Evolutionary conservation across 2,113 vertebrate genomes (phyloP).

Genomic region (Telmatochromis sp.): DNA sequence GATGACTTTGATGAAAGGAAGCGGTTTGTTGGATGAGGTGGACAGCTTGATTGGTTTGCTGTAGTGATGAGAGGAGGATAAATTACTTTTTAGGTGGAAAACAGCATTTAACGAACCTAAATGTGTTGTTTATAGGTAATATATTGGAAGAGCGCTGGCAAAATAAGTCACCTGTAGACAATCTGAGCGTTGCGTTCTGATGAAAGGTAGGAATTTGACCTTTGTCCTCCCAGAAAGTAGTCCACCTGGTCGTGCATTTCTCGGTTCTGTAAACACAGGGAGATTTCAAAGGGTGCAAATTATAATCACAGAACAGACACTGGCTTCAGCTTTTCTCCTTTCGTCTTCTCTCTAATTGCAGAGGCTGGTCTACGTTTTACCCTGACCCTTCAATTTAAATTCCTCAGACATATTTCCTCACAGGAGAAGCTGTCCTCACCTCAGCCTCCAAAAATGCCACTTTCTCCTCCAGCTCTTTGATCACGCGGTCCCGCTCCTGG

Average conservation of each 20-base stretch:
- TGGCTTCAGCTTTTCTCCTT: background rate
- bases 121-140: background rate
- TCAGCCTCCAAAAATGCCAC: slow-evolving; percentile 87
- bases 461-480: slow-evolving; percentile 88
- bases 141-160: background rate
- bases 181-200: slow-evolving; percentile 74
- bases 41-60: slow-evolving; percentile 75
- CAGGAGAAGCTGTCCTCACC: slow-evolving; percentile 59
- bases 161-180: slow-evolving; percentile 74
- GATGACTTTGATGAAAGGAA: slow-evolving; percentile 88
- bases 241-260: slow-evolving; percentile 91
- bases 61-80: background rate
- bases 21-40: slow-evolving; percentile 72
- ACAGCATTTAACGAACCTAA: background rate
- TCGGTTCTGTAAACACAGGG: slow-evolving; percentile 75
- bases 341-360: background rate
- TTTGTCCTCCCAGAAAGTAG: slow-evolving; percentile 79
- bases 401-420: background rate
- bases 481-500: slow-evolving; percentile 81
- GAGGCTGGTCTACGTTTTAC: background rate
- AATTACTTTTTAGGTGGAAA: background rate
- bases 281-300: background rate
- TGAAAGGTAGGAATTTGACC: slow-evolving; percentile 64
- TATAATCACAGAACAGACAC: background rate
- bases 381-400: background rate